Evolutionary conservation across 2,113 vertebrate species (phyloP), one percentile per base, ranked within the genome.

Genomic region (Sapajus apella): DNA sequence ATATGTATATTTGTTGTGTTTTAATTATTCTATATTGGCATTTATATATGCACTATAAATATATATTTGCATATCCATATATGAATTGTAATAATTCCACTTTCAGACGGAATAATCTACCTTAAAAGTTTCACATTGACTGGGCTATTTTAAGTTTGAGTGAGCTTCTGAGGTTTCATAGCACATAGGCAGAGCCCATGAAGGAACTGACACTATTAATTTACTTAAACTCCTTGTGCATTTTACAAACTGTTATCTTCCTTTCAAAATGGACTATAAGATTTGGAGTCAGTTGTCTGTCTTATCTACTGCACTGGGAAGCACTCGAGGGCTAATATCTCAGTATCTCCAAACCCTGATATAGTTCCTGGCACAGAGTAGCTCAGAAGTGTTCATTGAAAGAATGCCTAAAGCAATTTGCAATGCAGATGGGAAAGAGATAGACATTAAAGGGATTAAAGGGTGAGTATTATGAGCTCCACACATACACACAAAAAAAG

Each of bases 291-390:
- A 1, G 5, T 25, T 6, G 13, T 35, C 13, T 23, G 0, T 25
- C 6, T 50, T 20, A 2, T 18, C 40, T n/a, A 2, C 27, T 0
- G 6, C 70, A 16, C 23, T 23, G 14, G 30, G 3, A 83, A 37
- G 8, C 52, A 17, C 20, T 4, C 0, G 8, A 21, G 27, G 66
- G 40, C 64, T 35, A 6, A 6, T 7, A 20, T 17, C 37, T 68
- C n/a, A 32, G 35, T 6, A 10, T 77, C 35, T 83, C 35, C 64
- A 16, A 56, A 73, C 8, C 25, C 27, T 21, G 32, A 8, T 3
- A 5, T 0, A 11, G 18, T 8, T 72, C 21, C 68, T 35, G n/a
- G 37, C 18, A 1, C 3, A 3, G 9, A 21, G 25, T 0, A 17
- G 10, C 2, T 81, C 27, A 8, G 4, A 5, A 0, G 10, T 3